Conservation (phyloP, 2,113 vertebrate species). For the Mesoclemmys tuberculata region DNA sequence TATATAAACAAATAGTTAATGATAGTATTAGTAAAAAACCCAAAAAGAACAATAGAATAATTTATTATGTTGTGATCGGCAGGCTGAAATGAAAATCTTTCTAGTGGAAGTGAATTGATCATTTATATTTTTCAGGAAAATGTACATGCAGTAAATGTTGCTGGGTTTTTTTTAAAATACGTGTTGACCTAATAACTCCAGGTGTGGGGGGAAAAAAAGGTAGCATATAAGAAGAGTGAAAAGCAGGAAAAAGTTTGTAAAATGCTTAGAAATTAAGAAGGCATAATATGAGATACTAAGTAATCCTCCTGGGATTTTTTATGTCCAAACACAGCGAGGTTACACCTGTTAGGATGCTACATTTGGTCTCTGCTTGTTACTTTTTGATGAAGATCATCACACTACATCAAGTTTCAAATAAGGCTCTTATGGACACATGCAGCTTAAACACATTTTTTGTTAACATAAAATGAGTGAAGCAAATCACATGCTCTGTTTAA, state of each 20-base stretch:
- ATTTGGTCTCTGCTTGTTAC: neutral
- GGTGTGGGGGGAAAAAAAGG: neutral
- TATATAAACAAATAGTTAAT: neutral
- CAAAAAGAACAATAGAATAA: neutral
- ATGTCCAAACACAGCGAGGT: neutral
- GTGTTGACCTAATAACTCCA: neutral
- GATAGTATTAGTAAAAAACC: neutral
- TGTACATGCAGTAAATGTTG: rapidly evolving
- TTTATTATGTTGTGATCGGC: neutral
- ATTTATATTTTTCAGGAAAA: neutral
- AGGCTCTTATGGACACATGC: neutral
- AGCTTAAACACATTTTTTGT: neutral
- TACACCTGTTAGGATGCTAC: neutral
- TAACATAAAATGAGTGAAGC: neutral
- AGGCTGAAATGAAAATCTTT: neutral
- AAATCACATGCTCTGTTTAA: neutral
- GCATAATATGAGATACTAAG: neutral
- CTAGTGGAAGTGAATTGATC: neutral
- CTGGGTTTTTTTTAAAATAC: neutral
- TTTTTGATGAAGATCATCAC: neutral
- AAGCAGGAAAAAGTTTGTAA: neutral
- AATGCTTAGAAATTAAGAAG: neutral
- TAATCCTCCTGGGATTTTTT: neutral
- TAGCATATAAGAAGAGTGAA: neutral
- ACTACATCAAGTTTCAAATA: neutral